Conservation (phyloP, 2,888 invertebrate genomes). For the Drosophila diplacantha region DNA sequence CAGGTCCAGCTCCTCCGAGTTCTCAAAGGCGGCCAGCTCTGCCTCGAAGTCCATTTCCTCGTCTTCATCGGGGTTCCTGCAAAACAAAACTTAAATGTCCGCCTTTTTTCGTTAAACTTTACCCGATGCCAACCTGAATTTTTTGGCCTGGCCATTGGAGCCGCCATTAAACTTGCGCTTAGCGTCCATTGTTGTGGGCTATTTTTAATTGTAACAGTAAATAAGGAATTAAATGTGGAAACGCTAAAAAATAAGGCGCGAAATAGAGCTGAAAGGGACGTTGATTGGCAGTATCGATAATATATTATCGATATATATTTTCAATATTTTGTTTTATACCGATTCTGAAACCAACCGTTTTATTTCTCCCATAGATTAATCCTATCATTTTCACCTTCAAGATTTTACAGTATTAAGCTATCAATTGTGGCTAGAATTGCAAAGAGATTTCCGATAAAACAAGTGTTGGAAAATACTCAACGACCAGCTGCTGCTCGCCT, state of each 20-base stretch:
- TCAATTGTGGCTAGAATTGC: too few relatives aligned
- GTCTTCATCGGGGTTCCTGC: slow-evolving; percentile 79
- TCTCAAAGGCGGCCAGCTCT: slow-evolving; percentile 79
- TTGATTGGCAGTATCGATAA: not conserved
- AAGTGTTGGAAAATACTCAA: slow-evolving; percentile 7
- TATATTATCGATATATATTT: not conserved
- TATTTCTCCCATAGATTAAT: not conserved
- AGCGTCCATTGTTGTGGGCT: slow-evolving; percentile 44
- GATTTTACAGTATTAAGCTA: not conserved
- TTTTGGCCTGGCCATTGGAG: slow-evolving; percentile 61
- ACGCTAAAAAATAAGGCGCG: slow-evolving; percentile 41
- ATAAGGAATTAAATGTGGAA: slow-evolving; percentile 2
- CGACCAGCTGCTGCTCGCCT: slow-evolving; percentile 4
- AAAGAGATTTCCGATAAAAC: not conserved
- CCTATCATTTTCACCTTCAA: not conserved
- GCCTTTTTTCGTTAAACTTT: rapidly evolving
- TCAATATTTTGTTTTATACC: not conserved
- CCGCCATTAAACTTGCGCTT: slow-evolving; percentile 59
- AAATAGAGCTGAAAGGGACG: slow-evolving; percentile 6
- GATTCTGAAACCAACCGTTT: not conserved
- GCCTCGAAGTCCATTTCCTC: slow-evolving; percentile 84
- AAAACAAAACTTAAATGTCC: not conserved
- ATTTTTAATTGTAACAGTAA: slow-evolving; percentile 8
- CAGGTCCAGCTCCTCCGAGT: slow-evolving; percentile 78
- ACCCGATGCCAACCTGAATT: slow-evolving; percentile 54